Evolutionary conservation across 2,888 invertebrate species (phyloP).

Genomic region (Sisyra terminalis): DNA sequence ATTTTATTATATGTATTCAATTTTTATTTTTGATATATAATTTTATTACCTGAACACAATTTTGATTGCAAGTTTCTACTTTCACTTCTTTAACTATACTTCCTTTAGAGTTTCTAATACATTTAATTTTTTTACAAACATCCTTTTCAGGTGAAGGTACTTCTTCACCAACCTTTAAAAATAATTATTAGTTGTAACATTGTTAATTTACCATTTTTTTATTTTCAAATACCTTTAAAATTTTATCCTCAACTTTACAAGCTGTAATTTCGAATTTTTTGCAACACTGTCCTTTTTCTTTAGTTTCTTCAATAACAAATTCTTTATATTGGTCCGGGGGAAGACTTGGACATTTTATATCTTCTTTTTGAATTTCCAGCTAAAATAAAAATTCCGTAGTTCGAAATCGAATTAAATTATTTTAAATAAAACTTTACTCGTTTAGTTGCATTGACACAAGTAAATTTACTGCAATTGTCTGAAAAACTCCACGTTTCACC

Average conservation of each 20-base stretch:
- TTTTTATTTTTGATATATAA: slow-evolving; percentile 4
- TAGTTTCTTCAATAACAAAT: slow-evolving; percentile 23
- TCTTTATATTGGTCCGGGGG: slow-evolving; percentile 14
- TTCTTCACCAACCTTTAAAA: slow-evolving; percentile 31
- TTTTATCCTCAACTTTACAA: slow-evolving; percentile 32
- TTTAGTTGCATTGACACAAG: slow-evolving; percentile 34
- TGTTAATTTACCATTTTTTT: neutral
- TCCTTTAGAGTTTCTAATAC: slow-evolving; percentile 28
- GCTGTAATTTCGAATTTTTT: slow-evolving; percentile 32
- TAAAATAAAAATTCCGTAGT: slow-evolving; percentile 19
- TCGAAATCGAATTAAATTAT: neutral
- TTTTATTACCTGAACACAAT: slow-evolving; percentile 24
- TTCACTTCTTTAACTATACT: slow-evolving; percentile 35
- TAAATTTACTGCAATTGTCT: slow-evolving; percentile 36
- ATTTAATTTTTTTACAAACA: slow-evolving; percentile 37
- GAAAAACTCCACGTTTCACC: slow-evolving; percentile 34
- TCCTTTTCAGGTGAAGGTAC: slow-evolving; percentile 37
- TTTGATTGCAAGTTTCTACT: slow-evolving; percentile 33
- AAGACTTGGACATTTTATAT: slow-evolving; percentile 33
- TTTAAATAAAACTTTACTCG: slow-evolving; percentile 17
- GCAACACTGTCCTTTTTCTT: slow-evolving; percentile 37
- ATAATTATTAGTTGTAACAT: neutral
- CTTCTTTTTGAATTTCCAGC: slow-evolving; percentile 37
- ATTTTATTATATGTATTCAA: slow-evolving; percentile 9
- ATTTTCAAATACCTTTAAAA: slow-evolving; percentile 28